These are phyloP conservation scores for Noctilio leporinus DNA, from an alignment of 2,113 vertebrate genomes.

Conservation along the genomic window DNA sequence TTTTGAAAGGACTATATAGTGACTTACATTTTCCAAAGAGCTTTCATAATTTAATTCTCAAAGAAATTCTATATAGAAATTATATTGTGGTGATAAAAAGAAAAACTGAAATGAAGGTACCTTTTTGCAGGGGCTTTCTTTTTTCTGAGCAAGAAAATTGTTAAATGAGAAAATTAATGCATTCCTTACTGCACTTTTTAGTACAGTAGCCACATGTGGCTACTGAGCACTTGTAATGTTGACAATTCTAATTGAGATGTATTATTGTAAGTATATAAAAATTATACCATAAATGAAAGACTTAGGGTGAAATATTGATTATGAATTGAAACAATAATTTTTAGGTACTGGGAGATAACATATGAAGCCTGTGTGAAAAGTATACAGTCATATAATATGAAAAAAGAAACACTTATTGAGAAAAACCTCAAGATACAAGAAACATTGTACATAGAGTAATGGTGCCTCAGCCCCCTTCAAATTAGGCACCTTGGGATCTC, in stretches of 20 bases:
- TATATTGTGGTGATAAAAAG: not conserved
- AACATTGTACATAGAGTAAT: no score
- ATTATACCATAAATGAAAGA: not conserved
- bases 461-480: no score
- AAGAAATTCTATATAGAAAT: not conserved
- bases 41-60: not conserved
- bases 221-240: not conserved
- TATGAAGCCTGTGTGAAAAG: no score
- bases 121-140: not conserved
- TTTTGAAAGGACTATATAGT: not conserved
- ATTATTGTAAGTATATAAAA: not conserved
- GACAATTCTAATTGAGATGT: not conserved
- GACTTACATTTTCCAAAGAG: not conserved
- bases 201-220: not conserved
- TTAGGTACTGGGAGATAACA: not conserved
- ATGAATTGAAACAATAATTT: not conserved
- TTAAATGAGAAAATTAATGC: not conserved
- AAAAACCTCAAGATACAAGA: no score
- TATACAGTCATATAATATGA: no score
- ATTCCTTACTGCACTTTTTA: not conserved
- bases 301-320: not conserved
- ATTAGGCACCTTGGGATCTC: no score
- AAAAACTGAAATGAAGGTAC: not conserved
- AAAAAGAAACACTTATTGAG: no score
- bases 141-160: not conserved